A percentile compares a stretch with the other conserved stretches of the same genome.
phyloP scores from a whole-genome alignment of 2,797 vertebrate species.

The Sebastiscus albofasciatus region DNA sequence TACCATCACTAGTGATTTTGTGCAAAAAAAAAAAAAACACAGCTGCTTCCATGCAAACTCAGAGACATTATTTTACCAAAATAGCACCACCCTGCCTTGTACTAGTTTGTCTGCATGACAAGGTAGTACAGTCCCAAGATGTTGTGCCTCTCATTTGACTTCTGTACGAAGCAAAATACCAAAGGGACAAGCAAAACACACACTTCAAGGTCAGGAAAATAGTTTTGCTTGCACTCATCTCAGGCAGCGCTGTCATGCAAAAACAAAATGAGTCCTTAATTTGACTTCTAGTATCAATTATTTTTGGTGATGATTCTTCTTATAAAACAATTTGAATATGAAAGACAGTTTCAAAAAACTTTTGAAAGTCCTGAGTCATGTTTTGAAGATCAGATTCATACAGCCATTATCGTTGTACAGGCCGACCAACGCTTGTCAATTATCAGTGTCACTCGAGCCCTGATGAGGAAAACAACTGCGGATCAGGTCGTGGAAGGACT shows the following conservation, averaged over 20 bases:
- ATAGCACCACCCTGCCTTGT: background rate
- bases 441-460: constrained; percentile 56
- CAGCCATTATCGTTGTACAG: constrained; percentile 30
- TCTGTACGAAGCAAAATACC: constrained; percentile 29
- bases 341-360: constrained; percentile 4
- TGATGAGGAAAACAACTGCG: constrained; percentile 61
- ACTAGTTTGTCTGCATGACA: background rate
- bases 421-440: constrained; percentile 60
- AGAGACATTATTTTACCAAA: background rate
- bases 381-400: constrained; percentile 34
- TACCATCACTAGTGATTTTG: background rate
- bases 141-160: constrained; percentile 21
- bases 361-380: constrained; percentile 18
- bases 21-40: background rate
- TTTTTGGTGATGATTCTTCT: background rate
- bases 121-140: constrained; percentile 11
- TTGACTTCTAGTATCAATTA: constrained; percentile 20
- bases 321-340: background rate
- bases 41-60: constrained; percentile 9
- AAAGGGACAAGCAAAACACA: constrained; percentile 29
- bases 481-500: constrained; percentile 67
- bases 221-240: background rate
- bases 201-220: constrained; percentile 50
- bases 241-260: background rate
- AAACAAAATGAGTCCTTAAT: background rate